Evolutionary conservation across 2,888 invertebrate species (phyloP).

Genomic region (Tortricodes alternella): DNA sequence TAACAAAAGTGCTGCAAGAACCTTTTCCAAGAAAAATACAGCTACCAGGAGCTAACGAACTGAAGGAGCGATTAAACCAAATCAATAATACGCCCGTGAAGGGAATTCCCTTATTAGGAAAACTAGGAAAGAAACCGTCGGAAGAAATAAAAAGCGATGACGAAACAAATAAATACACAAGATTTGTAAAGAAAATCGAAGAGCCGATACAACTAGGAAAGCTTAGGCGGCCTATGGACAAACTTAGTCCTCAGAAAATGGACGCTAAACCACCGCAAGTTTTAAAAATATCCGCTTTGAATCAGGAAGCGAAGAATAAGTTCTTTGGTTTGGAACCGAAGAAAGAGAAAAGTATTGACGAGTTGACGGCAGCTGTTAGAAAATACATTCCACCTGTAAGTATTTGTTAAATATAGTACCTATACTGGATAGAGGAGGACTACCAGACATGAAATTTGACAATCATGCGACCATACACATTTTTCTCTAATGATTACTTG

Average conservation of each 20-base stretch:
- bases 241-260: constrained; percentile 42
- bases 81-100: constrained; percentile 64
- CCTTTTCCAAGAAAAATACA: constrained; percentile 50
- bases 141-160: constrained; percentile 64
- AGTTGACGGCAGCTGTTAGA: constrained; percentile 70
- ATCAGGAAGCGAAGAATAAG: constrained; percentile 71
- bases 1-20: constrained; percentile 58
- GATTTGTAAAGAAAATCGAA: constrained; percentile 62
- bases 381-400: constrained; percentile 76
- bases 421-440: too few relatives aligned
- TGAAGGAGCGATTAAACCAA: constrained; percentile 57
- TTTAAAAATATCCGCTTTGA: constrained; percentile 66
- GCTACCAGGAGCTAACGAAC: constrained; percentile 53
- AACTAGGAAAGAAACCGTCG: constrained; percentile 64
- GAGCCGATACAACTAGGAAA: constrained; percentile 73
- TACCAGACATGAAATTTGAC: too few relatives aligned
- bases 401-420: constrained; percentile 8
- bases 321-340: constrained; percentile 71
- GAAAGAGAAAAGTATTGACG: constrained; percentile 69
- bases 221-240: constrained; percentile 61
- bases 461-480: too few relatives aligned
- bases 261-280: constrained; percentile 55
- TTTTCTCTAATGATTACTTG: too few relatives aligned
- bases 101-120: constrained; percentile 60
- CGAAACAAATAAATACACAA: constrained; percentile 53